A percentile compares a stretch with the other conserved stretches of the same genome.
Conservation (phyloP, 2,888 invertebrate genomes). For the Eupeodes latifasciatus region DNA sequence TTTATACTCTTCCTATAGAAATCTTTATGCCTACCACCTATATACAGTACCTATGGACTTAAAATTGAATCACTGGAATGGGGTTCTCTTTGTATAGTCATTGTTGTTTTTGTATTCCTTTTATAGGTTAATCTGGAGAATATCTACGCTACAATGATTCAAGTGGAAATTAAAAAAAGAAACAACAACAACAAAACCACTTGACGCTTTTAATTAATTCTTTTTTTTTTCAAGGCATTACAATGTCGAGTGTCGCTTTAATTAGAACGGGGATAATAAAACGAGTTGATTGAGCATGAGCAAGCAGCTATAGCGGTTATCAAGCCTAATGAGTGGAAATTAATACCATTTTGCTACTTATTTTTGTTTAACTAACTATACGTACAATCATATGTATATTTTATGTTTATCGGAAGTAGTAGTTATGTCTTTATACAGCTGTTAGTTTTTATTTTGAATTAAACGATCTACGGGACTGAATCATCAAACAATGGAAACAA, state of each 20-base stretch:
- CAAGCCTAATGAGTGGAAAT: conserved; percentile 33
- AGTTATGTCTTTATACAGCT: background rate
- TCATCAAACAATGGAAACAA: background rate
- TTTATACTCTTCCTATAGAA: background rate
- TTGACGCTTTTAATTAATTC: conserved; percentile 59
- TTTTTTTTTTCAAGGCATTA: conserved; percentile 46
- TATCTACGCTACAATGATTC: background rate
- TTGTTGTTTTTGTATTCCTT: conserved; percentile 6
- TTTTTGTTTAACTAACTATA: background rate
- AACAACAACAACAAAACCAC: conserved; percentile 5
- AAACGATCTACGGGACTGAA: background rate
- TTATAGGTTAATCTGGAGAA: conserved; percentile 36
- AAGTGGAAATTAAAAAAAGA: conserved; percentile 32
- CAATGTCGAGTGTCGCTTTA: conserved; percentile 58
- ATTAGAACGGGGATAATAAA: conserved; percentile 61
- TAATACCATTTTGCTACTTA: conserved; percentile 20
- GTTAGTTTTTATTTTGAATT: background rate
- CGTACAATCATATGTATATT: too few species aligned
- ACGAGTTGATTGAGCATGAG: conserved; percentile 30
- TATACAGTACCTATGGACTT: conserved; percentile 13
- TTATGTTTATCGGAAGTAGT: conserved; percentile 46
- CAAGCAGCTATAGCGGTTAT: background rate
- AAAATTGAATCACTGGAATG: conserved; percentile 29
- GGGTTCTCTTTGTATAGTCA: background rate
- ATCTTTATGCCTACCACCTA: too few species aligned